These are phyloP conservation scores for Esox masquinongy DNA, from an alignment of 2,797 vertebrate species.

Conservation along the genomic window DNA sequence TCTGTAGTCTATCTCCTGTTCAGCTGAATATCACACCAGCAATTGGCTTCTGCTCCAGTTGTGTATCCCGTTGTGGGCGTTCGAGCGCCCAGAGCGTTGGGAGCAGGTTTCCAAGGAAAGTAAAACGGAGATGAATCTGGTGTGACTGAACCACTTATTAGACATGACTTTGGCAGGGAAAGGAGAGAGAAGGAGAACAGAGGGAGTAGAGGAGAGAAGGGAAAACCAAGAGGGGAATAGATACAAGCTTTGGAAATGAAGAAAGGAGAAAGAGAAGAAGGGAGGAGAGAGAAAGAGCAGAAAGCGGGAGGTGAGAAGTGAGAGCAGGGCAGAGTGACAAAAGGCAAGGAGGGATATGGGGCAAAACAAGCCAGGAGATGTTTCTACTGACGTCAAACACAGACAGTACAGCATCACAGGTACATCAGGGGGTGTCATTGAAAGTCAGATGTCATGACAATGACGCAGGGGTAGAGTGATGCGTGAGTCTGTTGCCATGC, in stretches of 20 bases:
- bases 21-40: conserved; percentile 22
- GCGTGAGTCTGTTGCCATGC: not conserved
- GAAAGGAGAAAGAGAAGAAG: not conserved
- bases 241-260: not conserved
- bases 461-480: not conserved
- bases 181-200: not conserved
- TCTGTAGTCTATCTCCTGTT: conserved; percentile 19
- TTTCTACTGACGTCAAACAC: not conserved
- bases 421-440: not conserved
- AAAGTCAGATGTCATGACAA: not conserved
- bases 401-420: conserved; percentile 3
- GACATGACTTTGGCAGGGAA: conserved; percentile 10
- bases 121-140: conserved; percentile 35
- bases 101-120: conserved; percentile 10
- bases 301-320: no score
- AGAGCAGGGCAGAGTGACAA: not conserved
- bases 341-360: not conserved
- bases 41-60: conserved; percentile 32
- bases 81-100: not conserved
- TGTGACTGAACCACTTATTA: conserved; percentile 39
- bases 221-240: no score
- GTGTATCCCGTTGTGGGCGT: conserved; percentile 19
- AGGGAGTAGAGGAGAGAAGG: not conserved
- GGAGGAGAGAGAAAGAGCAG: not conserved
- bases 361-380: not conserved